These are phyloP conservation scores for Alouatta caraya DNA, from an alignment of 2,797 vertebrate species.

Conservation along the genomic window DNA sequence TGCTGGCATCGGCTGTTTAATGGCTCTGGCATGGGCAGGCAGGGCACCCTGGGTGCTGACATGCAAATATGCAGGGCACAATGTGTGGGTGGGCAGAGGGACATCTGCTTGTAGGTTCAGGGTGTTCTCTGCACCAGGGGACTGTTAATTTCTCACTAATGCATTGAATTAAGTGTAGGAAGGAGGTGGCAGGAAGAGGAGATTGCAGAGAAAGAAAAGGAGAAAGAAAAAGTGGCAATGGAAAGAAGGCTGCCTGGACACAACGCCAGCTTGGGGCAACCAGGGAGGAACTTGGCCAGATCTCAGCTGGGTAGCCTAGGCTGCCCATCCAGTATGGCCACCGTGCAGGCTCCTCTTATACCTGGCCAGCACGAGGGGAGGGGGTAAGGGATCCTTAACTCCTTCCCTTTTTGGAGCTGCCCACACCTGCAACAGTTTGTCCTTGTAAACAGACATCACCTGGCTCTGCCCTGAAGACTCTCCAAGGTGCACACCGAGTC, in stretches of 20 bases:
- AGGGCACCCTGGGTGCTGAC: slow-evolving; percentile 57
- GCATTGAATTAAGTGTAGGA: not conserved
- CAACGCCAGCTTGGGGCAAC: not conserved
- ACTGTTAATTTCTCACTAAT: not conserved
- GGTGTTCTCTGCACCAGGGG: not conserved
- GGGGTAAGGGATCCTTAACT: not conserved
- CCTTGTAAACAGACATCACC: not conserved
- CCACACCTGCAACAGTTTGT: not conserved
- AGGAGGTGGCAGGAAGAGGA: not conserved
- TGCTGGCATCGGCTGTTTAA: not conserved
- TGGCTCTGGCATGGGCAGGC: slow-evolving; percentile 4
- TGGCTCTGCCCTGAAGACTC: not conserved
- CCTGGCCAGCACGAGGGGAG: not conserved
- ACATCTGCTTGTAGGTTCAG: not conserved
- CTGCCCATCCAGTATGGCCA: accelerated
- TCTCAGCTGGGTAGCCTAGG: not conserved
- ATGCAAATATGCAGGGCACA: slow-evolving; percentile 42
- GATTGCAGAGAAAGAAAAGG: not conserved
- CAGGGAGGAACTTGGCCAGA: not conserved
- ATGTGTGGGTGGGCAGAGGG: slow-evolving; percentile 44
- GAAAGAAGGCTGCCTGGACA: slow-evolving; percentile 37
- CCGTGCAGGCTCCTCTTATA: not conserved
- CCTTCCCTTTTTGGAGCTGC: not conserved
- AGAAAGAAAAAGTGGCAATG: not conserved
- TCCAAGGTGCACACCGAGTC: not conserved